These are phyloP conservation scores for Erythrolamprus reginae DNA, from an alignment of 2,113 vertebrate species.

Conservation along the genomic window DNA sequence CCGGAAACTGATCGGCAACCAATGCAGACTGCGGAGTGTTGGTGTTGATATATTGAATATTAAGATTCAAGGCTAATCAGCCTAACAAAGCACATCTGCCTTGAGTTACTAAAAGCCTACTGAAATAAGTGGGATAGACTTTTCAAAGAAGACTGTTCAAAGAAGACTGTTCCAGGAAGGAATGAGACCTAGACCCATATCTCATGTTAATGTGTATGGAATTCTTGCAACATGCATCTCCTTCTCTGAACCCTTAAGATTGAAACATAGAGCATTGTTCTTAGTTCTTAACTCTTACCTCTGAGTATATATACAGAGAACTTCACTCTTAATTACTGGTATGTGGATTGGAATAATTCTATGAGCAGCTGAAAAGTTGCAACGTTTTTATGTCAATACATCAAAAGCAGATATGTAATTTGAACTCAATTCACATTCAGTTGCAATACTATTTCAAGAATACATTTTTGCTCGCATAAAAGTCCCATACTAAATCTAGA, in stretches of 20 bases:
- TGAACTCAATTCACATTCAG: background rate
- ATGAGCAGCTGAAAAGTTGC: background rate
- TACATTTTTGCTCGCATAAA: background rate
- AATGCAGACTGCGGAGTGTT: too few species aligned
- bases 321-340: background rate
- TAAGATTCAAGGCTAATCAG: background rate
- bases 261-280: background rate
- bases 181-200: background rate
- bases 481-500: background rate
- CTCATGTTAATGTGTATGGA: background rate
- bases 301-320: background rate
- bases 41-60: background rate
- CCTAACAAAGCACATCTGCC: background rate
- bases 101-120: background rate
- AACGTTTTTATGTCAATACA: background rate
- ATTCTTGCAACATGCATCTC: background rate
- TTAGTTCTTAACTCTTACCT: background rate
- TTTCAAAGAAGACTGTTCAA: background rate
- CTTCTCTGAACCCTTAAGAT: background rate
- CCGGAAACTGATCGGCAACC: too few species aligned
- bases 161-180: background rate
- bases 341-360: background rate
- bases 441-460: background rate
- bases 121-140: background rate
- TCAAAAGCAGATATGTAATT: background rate